phyloP scores from a whole-genome alignment of 2,888 invertebrate genomes.

The Drosophila helvetica region DNA sequence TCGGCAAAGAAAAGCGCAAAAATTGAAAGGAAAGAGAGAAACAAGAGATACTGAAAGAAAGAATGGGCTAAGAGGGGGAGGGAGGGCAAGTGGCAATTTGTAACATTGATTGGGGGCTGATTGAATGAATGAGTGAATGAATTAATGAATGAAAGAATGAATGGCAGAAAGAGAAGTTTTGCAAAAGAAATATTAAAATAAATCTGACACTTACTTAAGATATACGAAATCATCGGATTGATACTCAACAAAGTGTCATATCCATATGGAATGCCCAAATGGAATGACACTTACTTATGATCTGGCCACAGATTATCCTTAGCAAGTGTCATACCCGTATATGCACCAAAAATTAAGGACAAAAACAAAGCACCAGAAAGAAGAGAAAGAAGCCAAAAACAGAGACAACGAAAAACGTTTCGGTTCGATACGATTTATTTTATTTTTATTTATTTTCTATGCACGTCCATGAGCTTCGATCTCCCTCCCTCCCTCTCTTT shows the following conservation, averaged over 20 bases:
- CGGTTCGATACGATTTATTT: background rate
- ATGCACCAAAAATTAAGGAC: background rate
- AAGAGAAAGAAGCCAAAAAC: background rate
- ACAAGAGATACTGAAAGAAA: background rate
- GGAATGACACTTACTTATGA: background rate
- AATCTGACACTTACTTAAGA: background rate
- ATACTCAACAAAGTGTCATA: background rate
- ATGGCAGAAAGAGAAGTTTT: background rate
- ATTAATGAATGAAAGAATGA: background rate
- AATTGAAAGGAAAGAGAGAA: background rate
- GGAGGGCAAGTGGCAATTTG: slow-evolving; percentile 21
- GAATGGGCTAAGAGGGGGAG: background rate
- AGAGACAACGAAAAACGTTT: background rate
- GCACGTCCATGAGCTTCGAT: background rate
- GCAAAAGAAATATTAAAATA: background rate
- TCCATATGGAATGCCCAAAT: too few species aligned
- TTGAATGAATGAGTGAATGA: slow-evolving; percentile 36
- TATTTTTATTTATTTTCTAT: background rate
- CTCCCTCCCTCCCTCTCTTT: background rate
- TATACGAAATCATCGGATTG: background rate
- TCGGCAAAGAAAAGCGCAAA: slow-evolving; percentile 13
- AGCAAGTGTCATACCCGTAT: too few species aligned
- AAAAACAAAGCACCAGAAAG: background rate
- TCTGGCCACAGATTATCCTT: too few species aligned
- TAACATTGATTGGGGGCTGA: slow-evolving; percentile 43